Conservation (phyloP, 2,888 invertebrate genomes). For the Harmothoe impar region DNA sequence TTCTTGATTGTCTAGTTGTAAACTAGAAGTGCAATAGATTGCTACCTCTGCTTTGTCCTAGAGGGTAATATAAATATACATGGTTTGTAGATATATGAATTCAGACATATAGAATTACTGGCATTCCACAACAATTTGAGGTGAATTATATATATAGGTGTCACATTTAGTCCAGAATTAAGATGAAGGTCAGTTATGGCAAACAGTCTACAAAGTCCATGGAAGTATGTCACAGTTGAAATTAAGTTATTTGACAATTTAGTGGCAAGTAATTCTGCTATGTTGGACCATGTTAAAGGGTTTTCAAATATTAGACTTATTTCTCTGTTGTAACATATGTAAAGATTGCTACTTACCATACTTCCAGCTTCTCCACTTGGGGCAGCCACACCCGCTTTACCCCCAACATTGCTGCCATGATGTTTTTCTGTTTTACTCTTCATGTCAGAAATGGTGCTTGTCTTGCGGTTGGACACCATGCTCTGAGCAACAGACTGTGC, state of each 20-base stretch:
- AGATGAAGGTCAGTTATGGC: too few relatives aligned
- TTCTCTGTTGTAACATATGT: too few relatives aligned
- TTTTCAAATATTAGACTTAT: too few relatives aligned
- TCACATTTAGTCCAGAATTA: too few relatives aligned
- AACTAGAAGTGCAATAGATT: neutral
- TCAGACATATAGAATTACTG: neutral
- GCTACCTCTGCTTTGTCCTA: slow-evolving; percentile 43
- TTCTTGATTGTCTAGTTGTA: neutral
- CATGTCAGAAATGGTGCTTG: slow-evolving; percentile 79
- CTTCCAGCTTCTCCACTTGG: slow-evolving; percentile 78
- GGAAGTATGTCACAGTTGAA: too few relatives aligned
- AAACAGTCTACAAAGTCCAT: too few relatives aligned
- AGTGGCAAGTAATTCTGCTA: too few relatives aligned
- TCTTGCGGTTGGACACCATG: slow-evolving; percentile 80
- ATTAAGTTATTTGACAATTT: too few relatives aligned
- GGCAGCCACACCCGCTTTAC: slow-evolving; percentile 75
- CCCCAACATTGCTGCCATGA: slow-evolving; percentile 74
- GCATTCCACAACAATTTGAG: neutral
- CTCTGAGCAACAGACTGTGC: slow-evolving; percentile 72
- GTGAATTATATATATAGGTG: too few relatives aligned
- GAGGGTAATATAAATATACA: neutral
- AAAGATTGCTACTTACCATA: slow-evolving; percentile 74
- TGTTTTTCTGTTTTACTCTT: slow-evolving; percentile 77
- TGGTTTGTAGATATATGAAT: neutral
- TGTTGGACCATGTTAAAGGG: too few relatives aligned